A percentile compares a stretch with the other conserved stretches of the same genome.
Evolutionary conservation across 2,113 vertebrate genomes (phyloP).

Genomic region (Elaphurus davidianus): DNA sequence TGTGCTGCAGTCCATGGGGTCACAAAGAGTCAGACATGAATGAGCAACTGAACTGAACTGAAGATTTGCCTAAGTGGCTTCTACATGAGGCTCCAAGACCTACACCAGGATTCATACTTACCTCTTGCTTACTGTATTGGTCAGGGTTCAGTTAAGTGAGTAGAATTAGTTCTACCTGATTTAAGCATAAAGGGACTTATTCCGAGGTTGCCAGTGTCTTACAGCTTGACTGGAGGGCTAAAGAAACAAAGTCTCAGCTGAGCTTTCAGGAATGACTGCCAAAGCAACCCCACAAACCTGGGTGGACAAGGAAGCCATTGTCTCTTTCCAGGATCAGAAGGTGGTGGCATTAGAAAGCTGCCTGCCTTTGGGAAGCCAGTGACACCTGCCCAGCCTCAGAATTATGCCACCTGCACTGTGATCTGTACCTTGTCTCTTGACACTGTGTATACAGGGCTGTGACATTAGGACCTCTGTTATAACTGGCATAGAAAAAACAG

Average conservation of each 20-base stretch:
- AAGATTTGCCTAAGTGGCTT: not conserved
- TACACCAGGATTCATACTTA: not conserved
- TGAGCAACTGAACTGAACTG: not conserved
- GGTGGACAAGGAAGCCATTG: not conserved
- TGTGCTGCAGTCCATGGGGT: accelerated
- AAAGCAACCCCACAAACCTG: not conserved
- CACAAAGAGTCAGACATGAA: accelerated
- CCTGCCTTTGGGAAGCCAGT: not conserved
- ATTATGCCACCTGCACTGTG: not conserved
- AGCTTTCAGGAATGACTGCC: not conserved
- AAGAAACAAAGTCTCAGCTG: not conserved
- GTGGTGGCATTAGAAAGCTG: not conserved
- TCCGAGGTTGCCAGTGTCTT: not conserved
- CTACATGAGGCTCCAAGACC: not conserved
- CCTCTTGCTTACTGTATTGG: not conserved
- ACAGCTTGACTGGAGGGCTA: not conserved
- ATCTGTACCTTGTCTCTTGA: not conserved
- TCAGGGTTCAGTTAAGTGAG: not conserved
- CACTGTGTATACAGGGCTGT: not conserved
- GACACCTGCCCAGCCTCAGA: not conserved
- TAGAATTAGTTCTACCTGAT: not conserved
- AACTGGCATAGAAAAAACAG: not conserved
- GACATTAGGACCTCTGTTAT: not conserved
- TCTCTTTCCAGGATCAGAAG: not conserved
- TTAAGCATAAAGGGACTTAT: not conserved